Base-by-base conservation (phyloP, 2,888 invertebrate genomes). In the Phorcus lineatus region DNA sequence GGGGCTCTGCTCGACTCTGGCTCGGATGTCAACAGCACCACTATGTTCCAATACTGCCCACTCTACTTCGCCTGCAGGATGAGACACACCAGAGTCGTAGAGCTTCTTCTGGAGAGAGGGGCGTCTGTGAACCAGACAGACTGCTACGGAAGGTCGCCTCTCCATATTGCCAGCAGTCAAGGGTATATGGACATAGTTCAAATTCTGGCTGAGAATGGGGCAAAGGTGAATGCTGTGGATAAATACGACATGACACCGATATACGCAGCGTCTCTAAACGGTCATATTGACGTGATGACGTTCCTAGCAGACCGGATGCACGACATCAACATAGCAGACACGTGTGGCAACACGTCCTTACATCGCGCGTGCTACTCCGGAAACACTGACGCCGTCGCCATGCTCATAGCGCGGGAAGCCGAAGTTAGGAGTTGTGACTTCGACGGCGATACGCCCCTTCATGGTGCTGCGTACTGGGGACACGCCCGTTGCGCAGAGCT, bases 1-100 rank as follows among this genome's bases (percentile, higher is more conserved):
- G 17, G 28, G 70, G 31, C 31, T 0, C 9, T 70, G 31, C 24
- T 70, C 13, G 28, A 28, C n/a, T n/a, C 7, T 70, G 70, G 70
- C n/a, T 28, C 70, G 4, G 70, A 28, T 70, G 70, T 70, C 70
- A 70, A 70, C 31, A n/a, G n/a, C 24, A 70, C 70, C 9, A 36
- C 24, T 7, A 11, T 40, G n/a, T 36, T 36, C 9, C 24, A n/a
- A 7, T 19, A 74, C 54, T 66, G 70, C 53, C 79, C 79, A 3
- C 74, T 79, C 31, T 36, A 74, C n/a, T 16, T 74, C n/a, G 74
- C 79, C 3, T 19, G 54, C n/a, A 17, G n/a, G 1, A 53, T 55
- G 19, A 54, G 79, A n/a, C 70, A 79, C 36, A n/a, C 16, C 31
- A 16, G 24, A 4, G 36, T 79, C 1, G 9, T 76, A 13, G 55